Evolutionary conservation across 1,140 invertebrate genomes (phyloP).

Genomic region (Cardiocondyla obscurior): DNA sequence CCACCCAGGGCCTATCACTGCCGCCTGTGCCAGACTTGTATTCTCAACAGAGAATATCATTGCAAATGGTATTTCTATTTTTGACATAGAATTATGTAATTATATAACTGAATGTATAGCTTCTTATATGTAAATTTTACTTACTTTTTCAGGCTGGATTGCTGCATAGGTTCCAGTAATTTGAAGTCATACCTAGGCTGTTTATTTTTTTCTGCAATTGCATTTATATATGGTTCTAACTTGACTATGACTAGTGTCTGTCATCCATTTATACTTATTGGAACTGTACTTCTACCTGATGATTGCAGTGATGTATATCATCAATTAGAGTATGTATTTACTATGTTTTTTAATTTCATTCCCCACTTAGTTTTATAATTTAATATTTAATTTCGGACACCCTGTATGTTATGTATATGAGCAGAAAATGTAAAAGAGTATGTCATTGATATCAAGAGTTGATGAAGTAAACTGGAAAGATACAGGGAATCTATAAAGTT

Average conservation of each 20-base stretch:
- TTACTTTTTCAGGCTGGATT: slow-evolving; percentile 86
- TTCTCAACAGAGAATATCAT: slow-evolving; percentile 81
- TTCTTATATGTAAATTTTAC: not conserved
- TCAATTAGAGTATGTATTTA: slow-evolving; percentile 86
- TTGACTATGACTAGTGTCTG: slow-evolving; percentile 89
- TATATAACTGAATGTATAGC: not conserved
- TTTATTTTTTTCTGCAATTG: slow-evolving; percentile 85
- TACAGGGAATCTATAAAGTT: slow-evolving; percentile 59
- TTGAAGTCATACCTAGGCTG: slow-evolving; percentile 86
- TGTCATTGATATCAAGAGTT: slow-evolving; percentile 16
- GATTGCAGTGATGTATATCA: slow-evolving; percentile 89
- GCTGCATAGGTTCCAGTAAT: slow-evolving; percentile 88
- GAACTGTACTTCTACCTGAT: slow-evolving; percentile 87
- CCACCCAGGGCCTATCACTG: slow-evolving; percentile 79
- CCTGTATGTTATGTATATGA: not conserved
- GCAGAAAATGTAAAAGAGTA: not conserved
- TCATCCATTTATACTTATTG: slow-evolving; percentile 87
- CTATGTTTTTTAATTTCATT: not conserved
- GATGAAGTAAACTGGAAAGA: slow-evolving; percentile 65
- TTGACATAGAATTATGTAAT: not conserved
- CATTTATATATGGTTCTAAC: slow-evolving; percentile 88
- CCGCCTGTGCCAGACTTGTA: slow-evolving; percentile 79
- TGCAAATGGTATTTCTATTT: slow-evolving; percentile 77
- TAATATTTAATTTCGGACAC: too few species aligned
- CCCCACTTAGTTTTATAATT: too few species aligned